These are phyloP conservation scores for Anoplophora glabripennis DNA, from an alignment of 1,140 invertebrate genomes.

Conservation along the genomic window DNA sequence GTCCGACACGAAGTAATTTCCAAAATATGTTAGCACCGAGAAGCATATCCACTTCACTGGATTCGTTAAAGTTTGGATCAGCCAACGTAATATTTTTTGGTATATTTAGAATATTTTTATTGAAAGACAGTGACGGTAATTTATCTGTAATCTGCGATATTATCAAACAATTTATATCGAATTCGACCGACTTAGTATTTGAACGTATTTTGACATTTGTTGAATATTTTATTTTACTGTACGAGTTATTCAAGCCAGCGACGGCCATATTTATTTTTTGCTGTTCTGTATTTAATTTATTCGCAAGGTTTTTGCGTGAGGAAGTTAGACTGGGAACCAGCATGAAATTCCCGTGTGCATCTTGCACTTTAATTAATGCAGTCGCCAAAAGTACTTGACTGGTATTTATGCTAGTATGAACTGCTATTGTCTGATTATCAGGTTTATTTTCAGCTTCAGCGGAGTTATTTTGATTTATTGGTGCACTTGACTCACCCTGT, in stretches of 20 bases:
- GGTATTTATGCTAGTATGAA: not conserved
- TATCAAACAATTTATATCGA: no score
- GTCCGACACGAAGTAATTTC: no score
- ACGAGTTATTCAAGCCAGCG: conserved; percentile 1
- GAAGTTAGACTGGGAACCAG: no score
- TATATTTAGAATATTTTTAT: conserved; percentile 24
- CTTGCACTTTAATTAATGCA: no score
- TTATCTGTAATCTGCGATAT: no score
- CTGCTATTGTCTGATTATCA: not conserved
- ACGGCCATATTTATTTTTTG: no score
- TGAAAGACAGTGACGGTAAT: conserved; percentile 5
- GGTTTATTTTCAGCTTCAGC: not conserved
- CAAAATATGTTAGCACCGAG: no score
- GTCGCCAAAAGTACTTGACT: not conserved
- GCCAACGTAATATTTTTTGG: conserved; percentile 30
- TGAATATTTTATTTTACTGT: conserved; percentile 5
- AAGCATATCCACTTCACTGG: no score
- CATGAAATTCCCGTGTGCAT: no score
- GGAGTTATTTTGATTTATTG: not conserved
- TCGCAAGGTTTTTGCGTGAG: not conserved
- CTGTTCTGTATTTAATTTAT: not conserved
- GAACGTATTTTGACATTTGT: no score
- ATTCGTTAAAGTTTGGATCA: conserved; percentile 28
- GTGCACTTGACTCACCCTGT: not conserved
- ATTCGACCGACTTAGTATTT: no score